Evolutionary conservation across 1,140 invertebrate genomes (phyloP), one percentile per base, ranked within the genome.

Genomic region (Agrypnia vestita): DNA sequence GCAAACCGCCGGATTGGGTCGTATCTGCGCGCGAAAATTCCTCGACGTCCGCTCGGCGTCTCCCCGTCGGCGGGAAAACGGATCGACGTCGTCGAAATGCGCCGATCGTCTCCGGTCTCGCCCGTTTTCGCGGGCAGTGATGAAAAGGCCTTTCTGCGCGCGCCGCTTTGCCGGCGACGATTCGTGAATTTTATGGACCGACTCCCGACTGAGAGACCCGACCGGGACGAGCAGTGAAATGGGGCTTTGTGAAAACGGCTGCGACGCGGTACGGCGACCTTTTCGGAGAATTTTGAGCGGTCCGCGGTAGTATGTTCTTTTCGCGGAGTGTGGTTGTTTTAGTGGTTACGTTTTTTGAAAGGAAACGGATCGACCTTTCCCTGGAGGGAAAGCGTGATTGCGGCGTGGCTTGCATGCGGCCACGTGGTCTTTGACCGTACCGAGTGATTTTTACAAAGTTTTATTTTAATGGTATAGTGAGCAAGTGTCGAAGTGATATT

Each of bases 341-440:
- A 17, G 43, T 9, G 43, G 43, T 46, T 8, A 4, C n/a, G 15
- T 0, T 47, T 19, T 47, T 15, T 13, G 3, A 12, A 11, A 8
- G 64, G 15, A 11, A 44, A 46, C 64, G 64, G 64, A 69, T 69
- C 64, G 64, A 69, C 64, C 44, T 69, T 69, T 44, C 64, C 46
- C 7, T 21, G 44, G 15, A 69, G 64, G 64, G 61, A 64, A 64
- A 64, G 61, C 25, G 25, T 64, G 11, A 13, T 35, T 7, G n/a
- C 64, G 64, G 64, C 64, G 44, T 69, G 64, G 64, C 44, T 15
- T 46, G n/a, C 64, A 69, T 44, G 64, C 46, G 64, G 43, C n/a
- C 64, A 35, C 25, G 25, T 35, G 25, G 25, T 35, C 25, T 35
- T 6, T 35, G 25, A 35, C 25, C 25, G 25, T 35, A 35, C 25